Conservation (phyloP, 2,797 vertebrate species). For the Helicolenus hilgendorfi region DNA sequence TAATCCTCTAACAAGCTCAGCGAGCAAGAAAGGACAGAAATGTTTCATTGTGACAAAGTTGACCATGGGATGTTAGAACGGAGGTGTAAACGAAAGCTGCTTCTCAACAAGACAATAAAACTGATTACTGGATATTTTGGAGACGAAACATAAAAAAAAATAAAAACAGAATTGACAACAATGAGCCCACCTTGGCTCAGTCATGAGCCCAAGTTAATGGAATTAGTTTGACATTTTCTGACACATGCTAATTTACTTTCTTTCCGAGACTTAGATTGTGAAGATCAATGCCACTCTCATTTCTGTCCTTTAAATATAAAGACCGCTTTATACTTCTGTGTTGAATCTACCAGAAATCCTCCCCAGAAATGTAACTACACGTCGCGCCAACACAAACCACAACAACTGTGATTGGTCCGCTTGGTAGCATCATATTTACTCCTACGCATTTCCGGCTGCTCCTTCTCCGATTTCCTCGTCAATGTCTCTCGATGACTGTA, state of each 20-base stretch:
- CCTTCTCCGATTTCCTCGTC: no score
- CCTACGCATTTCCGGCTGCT: no score
- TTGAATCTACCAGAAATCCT: no score
- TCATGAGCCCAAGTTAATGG: background rate
- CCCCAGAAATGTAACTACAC: no score
- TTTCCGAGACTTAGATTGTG: no score
- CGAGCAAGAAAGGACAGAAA: conserved; percentile 17
- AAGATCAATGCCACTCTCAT: no score
- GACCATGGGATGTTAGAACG: background rate
- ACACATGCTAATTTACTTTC: background rate
- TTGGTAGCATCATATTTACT: no score
- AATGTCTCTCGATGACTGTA: no score
- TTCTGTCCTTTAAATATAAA: background rate
- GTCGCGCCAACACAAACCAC: no score
- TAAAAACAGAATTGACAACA: background rate
- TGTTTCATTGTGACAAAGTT: background rate
- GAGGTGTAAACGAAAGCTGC: background rate
- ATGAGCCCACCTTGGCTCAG: background rate
- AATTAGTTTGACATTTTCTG: background rate
- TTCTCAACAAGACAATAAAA: conserved; percentile 3
- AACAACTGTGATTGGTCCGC: no score
- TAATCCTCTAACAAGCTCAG: conserved; percentile 62
- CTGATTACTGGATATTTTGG: background rate
- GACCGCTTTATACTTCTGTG: background rate
- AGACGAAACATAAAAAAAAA: background rate